Conservation (phyloP, 2,113 vertebrate genomes). For the Siniperca knerii region DNA sequence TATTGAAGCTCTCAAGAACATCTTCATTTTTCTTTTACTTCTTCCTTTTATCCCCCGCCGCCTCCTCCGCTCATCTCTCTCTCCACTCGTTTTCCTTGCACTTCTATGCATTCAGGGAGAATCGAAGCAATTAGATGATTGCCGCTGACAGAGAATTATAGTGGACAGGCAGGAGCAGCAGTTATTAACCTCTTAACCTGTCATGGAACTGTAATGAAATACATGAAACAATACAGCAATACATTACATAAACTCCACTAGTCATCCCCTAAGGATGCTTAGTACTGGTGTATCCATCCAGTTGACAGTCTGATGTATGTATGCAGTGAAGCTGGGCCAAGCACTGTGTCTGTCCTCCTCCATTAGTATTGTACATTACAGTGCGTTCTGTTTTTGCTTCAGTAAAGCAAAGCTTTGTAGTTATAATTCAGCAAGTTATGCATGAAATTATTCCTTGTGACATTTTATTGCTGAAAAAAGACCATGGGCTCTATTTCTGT, state of each 20-base stretch:
- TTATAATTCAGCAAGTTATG: constrained; percentile 7
- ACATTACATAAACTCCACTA: background rate
- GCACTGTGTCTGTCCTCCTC: background rate
- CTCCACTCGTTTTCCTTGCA: background rate
- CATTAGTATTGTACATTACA: too few relatives aligned
- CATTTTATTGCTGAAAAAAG: background rate
- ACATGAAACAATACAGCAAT: background rate
- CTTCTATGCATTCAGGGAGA: constrained; percentile 5
- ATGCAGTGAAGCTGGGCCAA: background rate
- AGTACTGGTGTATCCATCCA: background rate
- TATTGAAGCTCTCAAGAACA: background rate
- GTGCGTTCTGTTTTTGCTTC: background rate
- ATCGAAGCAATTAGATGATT: constrained; percentile 38
- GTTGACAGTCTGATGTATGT: background rate
- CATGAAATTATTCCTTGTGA: background rate
- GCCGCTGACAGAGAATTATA: constrained; percentile 9
- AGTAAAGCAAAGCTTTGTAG: background rate
- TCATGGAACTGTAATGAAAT: constrained; percentile 30
- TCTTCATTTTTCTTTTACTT: background rate
- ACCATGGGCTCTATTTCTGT: background rate
- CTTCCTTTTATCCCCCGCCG: background rate
- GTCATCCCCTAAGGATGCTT: background rate
- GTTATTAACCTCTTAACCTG: constrained; percentile 28
- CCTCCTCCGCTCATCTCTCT: background rate
- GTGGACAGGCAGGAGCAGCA: background rate